These are phyloP conservation scores for Dendronephthya gigantea DNA, from an alignment of 64 coral and sea anemone genomes.

Conservation along the genomic window DNA sequence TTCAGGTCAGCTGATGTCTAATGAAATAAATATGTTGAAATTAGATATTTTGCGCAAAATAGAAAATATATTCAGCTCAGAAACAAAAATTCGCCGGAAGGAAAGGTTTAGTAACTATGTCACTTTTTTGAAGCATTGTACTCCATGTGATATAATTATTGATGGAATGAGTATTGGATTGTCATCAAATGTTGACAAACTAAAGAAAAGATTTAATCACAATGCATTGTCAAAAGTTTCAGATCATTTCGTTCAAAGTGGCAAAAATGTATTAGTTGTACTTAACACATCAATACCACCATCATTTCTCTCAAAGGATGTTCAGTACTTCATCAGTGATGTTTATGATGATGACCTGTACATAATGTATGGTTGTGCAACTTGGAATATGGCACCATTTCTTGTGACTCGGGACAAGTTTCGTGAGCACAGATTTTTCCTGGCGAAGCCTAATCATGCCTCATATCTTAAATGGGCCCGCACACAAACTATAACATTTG, in stretches of 20 bases:
- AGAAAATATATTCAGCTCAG: background rate
- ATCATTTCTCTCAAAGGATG: background rate
- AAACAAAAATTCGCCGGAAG: background rate
- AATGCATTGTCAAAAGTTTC: background rate
- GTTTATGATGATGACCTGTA: background rate
- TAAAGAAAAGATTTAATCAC: background rate
- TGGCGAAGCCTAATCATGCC: background rate
- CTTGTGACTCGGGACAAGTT: background rate
- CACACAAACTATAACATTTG: background rate
- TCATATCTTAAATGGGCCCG: background rate
- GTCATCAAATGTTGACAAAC: background rate
- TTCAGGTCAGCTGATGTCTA: background rate
- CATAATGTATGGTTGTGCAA: background rate
- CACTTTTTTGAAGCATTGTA: background rate
- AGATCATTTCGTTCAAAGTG: background rate
- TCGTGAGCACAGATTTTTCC: background rate
- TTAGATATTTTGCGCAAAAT: background rate
- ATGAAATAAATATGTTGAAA: background rate
- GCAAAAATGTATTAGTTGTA: background rate
- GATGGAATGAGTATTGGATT: conserved; percentile 13
- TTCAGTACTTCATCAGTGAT: background rate
- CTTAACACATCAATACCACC: background rate
- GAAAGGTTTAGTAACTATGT: background rate
- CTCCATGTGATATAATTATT: background rate
- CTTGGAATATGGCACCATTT: background rate